Evolutionary conservation across 1,140 invertebrate species (phyloP).

Genomic region (Zaprionus taronus): DNA sequence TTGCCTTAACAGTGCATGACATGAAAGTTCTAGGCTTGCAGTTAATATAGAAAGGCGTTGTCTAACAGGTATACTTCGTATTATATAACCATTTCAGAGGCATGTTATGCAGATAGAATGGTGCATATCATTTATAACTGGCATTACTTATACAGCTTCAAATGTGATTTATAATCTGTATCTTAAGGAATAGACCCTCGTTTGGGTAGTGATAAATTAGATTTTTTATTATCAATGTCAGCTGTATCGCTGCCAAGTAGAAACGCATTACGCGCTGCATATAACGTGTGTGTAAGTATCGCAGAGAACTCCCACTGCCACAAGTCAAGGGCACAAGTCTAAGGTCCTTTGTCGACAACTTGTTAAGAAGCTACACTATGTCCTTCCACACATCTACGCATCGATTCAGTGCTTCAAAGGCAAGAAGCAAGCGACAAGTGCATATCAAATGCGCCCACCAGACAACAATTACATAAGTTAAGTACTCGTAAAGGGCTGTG

Average conservation of each 20-base stretch:
- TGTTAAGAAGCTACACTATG: conserved; percentile 7
- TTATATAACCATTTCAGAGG: background rate
- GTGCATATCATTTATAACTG: conserved; percentile 19
- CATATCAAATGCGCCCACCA: background rate
- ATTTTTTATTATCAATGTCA: conserved; percentile 17
- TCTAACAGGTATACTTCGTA: background rate
- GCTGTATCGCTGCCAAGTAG: background rate
- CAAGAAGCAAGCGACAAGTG: background rate
- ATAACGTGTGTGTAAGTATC: background rate
- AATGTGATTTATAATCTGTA: conserved; percentile 15
- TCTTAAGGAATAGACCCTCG: background rate
- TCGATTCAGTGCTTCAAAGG: background rate
- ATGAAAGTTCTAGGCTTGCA: background rate
- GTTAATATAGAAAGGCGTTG: background rate
- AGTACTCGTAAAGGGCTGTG: background rate
- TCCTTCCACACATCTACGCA: background rate
- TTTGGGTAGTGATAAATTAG: conserved; percentile 19
- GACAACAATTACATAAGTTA: conserved; percentile 18
- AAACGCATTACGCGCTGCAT: conserved; percentile 13
- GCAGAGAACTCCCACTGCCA: background rate
- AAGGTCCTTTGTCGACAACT: conserved; percentile 10
- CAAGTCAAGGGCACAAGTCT: conserved; percentile 25
- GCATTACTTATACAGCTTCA: background rate
- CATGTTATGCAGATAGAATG: background rate
- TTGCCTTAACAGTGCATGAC: background rate